Conservation (phyloP, 2,888 invertebrate genomes). For the Pachydiplax longipennis region DNA sequence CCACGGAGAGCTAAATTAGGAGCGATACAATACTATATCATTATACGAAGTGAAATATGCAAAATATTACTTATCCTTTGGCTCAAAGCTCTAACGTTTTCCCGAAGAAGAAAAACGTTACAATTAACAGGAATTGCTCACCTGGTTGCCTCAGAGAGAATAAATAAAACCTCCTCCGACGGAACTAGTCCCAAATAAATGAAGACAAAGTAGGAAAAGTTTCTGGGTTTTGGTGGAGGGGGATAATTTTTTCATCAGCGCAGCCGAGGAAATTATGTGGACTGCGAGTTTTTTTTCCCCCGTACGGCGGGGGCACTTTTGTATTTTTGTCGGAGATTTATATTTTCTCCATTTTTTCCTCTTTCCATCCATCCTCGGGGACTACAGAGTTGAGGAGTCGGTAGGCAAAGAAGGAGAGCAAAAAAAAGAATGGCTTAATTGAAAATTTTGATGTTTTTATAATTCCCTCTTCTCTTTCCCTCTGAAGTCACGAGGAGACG, state of each 20-base stretch:
- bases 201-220: neutral
- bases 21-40: no score
- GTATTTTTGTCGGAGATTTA: neutral
- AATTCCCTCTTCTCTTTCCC: conserved; percentile 16
- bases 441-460: conserved; percentile 42
- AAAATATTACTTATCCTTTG: no score
- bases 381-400: neutral
- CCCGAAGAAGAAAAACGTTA: neutral
- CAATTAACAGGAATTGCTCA: neutral
- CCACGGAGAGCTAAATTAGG: no score
- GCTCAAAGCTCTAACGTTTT: no score
- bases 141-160: neutral
- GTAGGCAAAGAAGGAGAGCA: neutral
- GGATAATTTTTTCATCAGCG: neutral
- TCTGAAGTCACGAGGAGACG: neutral
- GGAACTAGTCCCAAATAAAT: neutral
- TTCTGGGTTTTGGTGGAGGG: neutral
- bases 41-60: no score
- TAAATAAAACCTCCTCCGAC: neutral
- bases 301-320: neutral
- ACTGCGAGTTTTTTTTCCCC: neutral
- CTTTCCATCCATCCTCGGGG: neutral
- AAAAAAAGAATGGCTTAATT: conserved; percentile 17
- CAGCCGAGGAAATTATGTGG: neutral
- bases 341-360: neutral